These are phyloP conservation scores for Zoanthus sociatus DNA, from an alignment of 92 coral and sea anemone genomes.

Conservation along the genomic window DNA sequence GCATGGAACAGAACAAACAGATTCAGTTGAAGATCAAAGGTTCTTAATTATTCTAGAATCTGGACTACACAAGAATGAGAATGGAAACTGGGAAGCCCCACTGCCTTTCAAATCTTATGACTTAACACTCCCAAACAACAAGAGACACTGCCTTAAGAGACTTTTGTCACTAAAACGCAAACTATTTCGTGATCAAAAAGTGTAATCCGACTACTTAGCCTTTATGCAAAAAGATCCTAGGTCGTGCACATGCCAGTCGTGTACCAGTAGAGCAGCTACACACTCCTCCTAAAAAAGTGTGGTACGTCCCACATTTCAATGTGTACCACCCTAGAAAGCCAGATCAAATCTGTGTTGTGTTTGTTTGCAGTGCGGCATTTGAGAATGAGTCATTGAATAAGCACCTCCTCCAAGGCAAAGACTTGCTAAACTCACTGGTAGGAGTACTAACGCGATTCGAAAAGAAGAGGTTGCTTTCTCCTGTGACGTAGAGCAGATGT, in stretches of 20 bases:
- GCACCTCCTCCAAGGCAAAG: too few relatives aligned
- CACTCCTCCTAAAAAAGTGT: too few relatives aligned
- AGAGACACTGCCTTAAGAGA: slow-evolving; percentile 42
- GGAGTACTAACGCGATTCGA: too few relatives aligned
- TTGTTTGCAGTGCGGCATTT: too few relatives aligned
- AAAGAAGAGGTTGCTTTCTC: too few relatives aligned
- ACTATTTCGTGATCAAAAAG: background rate
- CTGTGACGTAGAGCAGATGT: too few relatives aligned
- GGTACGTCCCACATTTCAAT: too few relatives aligned
- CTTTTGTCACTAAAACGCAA: slow-evolving; percentile 51
- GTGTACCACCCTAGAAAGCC: too few relatives aligned
- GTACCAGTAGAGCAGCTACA: too few relatives aligned
- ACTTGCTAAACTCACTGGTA: too few relatives aligned
- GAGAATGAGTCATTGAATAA: too few relatives aligned
- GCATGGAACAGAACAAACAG: slow-evolving; percentile 59
- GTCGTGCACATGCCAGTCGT: slow-evolving; percentile 49
- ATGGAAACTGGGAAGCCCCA: slow-evolving; percentile 66
- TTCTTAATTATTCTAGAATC: background rate
- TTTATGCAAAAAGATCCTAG: slow-evolving; percentile 62
- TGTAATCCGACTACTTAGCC: slow-evolving; percentile 40
- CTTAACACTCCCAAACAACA: background rate
- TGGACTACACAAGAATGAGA: slow-evolving; percentile 50
- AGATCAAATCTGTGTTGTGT: too few relatives aligned
- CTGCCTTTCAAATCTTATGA: slow-evolving; percentile 62
- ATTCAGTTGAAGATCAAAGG: background rate